Evolutionary conservation across 2,797 vertebrate species (phyloP).

Genomic region (Cuculus canorus): DNA sequence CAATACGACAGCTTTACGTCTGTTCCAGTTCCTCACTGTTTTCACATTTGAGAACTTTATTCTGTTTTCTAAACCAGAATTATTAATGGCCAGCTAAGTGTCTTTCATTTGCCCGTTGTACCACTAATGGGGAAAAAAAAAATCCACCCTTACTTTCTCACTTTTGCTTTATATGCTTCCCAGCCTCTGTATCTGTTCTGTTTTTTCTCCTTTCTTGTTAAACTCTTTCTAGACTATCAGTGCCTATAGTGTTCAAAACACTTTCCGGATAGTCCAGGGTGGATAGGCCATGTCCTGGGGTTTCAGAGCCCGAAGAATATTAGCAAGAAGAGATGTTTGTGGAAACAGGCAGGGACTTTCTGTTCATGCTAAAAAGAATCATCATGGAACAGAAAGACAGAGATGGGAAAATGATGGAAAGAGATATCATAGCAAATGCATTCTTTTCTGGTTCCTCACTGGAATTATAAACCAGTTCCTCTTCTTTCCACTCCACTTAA

Average conservation of each 20-base stretch:
- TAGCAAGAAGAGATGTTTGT: neutral
- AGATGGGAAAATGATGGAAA: neutral
- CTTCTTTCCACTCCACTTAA: neutral
- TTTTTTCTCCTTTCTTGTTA: neutral
- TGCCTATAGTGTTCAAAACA: neutral
- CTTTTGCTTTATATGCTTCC: neutral
- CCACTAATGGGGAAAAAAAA: neutral
- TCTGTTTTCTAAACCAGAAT: neutral
- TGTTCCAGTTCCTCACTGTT: neutral
- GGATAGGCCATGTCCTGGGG: neutral
- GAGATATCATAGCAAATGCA: neutral
- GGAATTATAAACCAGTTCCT: neutral
- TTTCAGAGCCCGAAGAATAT: neutral
- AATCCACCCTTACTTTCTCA: rapidly evolving
- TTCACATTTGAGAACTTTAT: neutral
- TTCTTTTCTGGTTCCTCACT: neutral
- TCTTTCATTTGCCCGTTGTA: neutral
- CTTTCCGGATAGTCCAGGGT: neutral
- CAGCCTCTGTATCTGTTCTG: neutral
- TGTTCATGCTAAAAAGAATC: neutral
- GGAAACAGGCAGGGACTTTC: neutral
- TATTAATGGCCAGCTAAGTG: neutral
- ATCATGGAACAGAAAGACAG: neutral
- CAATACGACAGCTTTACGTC: neutral
- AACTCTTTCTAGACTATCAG: neutral